Evolutionary conservation across 2,113 vertebrate genomes (phyloP).

Genomic region (Hylia prasina): DNA sequence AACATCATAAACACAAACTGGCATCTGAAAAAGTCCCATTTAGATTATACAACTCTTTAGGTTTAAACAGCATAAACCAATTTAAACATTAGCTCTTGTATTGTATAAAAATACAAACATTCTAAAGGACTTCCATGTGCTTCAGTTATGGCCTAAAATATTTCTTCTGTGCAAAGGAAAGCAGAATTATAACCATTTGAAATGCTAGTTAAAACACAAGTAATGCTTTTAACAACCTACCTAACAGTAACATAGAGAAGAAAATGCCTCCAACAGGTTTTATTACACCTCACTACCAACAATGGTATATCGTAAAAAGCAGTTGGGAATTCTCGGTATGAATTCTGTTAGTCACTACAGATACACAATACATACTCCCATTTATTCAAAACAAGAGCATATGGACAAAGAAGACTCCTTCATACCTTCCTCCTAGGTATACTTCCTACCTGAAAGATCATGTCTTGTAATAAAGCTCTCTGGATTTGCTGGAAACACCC

Average conservation of each 20-base stretch:
- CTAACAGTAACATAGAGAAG: background rate
- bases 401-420: background rate
- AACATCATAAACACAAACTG: background rate
- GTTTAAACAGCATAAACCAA: background rate
- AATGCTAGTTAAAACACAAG: background rate
- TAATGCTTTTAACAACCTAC: background rate
- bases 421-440: background rate
- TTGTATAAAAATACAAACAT: background rate
- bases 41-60: background rate
- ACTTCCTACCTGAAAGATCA: constrained; percentile 88
- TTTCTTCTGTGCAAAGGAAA: background rate
- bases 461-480: constrained; percentile 96
- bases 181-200: background rate
- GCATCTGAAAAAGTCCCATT: background rate
- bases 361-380: background rate
- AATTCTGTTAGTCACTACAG: background rate
- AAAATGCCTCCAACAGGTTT: background rate
- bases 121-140: background rate
- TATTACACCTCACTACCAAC: background rate
- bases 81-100: background rate
- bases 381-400: background rate
- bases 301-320: background rate
- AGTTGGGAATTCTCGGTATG: background rate
- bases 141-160: background rate
- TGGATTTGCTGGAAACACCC: constrained; percentile 71